Evolutionary conservation across 1,140 invertebrate genomes (phyloP), one percentile per base, ranked within the genome.

Genomic region (Drosophila kurseongensis): DNA sequence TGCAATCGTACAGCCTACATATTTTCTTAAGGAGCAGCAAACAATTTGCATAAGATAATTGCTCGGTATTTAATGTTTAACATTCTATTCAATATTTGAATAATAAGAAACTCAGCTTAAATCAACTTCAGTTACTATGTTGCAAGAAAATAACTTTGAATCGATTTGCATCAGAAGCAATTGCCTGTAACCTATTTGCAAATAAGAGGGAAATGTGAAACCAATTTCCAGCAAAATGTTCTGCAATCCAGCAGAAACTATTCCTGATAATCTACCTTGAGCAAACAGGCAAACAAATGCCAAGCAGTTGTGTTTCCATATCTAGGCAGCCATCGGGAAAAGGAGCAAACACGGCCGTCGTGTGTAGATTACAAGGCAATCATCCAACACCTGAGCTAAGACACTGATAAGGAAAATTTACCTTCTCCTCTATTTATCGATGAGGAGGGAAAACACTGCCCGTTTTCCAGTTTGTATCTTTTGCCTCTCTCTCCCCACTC

Each of bases 321-420:
- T 69, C 66, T 55, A 18, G 52, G 45, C 35, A 51, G 35, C 29
- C 29, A 63, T 58, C 54, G 29, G 36, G 54, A 40, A 35, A 7
- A 41, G 48, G n/a, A 45, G 47, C 41, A 72, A 56, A 65, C 29
- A 75, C 56, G 45, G n/a, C n/a, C 36, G 16, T 14, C 36, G 36
- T 14, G 67, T 58, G 41, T 63, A 54, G 57, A 75, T 75, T 65
- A 63, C 60, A 51, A 35, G 51, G 71, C 45, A 51, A 75, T 75
- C 57, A 47, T 18, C 71, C 13, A 75, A 54, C 73, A 75, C 72
- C 73, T 75, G 52, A 50, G 72, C 71, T 35, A 75, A 74, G 69
- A 55, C 36, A 48, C 32, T 75, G 69, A 75, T 74, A 63, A 74
- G 69, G 14, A 18, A 29, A 13, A 13, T 65, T 47, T 47, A 9